A percentile compares a stretch with the other conserved stretches of the same genome.
These are phyloP conservation scores for Rhynchomys soricoides DNA, from an alignment of 2,113 vertebrate genomes.

Conservation along the genomic window DNA sequence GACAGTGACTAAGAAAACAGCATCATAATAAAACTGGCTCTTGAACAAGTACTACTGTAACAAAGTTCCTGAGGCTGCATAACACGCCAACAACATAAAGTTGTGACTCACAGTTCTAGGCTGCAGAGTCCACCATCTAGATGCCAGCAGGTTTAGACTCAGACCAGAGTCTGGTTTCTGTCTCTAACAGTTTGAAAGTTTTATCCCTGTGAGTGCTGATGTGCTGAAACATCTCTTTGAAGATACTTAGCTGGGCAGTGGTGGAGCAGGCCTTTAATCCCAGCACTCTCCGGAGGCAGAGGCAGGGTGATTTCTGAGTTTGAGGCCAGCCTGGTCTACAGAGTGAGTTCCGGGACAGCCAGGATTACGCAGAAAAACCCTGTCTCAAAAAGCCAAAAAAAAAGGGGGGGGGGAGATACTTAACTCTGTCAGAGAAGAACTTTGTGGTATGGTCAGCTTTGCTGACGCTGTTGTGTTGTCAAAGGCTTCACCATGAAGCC, in stretches of 20 bases:
- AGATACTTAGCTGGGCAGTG: not conserved
- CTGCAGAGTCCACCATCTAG: not conserved
- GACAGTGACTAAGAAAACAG: not conserved
- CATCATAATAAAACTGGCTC: not conserved
- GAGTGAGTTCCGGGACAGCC: too few relatives aligned
- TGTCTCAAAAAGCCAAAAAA: too few relatives aligned
- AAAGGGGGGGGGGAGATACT: too few relatives aligned
- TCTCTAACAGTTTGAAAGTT: not conserved
- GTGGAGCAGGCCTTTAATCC: too few relatives aligned
- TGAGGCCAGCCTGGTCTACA: too few relatives aligned
- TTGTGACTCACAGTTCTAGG: not conserved
- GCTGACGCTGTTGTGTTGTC: not conserved
- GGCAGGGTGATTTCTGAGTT: too few relatives aligned
- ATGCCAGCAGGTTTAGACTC: not conserved
- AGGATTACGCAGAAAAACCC: too few relatives aligned
- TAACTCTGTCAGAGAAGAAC: not conserved
- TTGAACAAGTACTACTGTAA: not conserved
- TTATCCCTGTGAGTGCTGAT: too few relatives aligned
- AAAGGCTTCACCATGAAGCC: not conserved
- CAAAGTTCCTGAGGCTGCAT: not conserved
- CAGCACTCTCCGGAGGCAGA: too few relatives aligned
- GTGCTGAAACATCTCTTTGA: not conserved
- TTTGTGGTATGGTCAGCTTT: not conserved
- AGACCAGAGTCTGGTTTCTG: not conserved
- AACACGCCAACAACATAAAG: not conserved